Percentiles rank a stretch among this genome's conserved stretches.
phyloP scores from a whole-genome alignment of 1,140 invertebrate species.

The Coenobita brevimanus region DNA sequence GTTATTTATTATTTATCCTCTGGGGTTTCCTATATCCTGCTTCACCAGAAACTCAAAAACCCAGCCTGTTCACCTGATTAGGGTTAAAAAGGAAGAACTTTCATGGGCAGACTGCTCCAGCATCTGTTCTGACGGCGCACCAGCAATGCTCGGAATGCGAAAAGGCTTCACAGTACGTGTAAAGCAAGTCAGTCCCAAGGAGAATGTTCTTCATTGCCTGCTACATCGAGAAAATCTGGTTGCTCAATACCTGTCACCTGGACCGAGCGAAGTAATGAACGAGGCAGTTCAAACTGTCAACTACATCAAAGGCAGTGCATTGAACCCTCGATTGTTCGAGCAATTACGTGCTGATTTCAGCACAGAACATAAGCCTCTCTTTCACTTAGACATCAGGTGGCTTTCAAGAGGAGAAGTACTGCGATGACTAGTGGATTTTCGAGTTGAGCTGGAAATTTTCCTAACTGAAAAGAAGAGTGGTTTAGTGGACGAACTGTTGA shows the following conservation, averaged over 20 bases:
- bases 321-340: constrained; percentile 1
- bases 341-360: background rate
- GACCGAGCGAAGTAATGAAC: background rate
- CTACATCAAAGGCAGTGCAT: constrained; percentile 2
- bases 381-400: constrained; percentile 42
- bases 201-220: background rate
- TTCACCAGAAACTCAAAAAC: too few relatives aligned
- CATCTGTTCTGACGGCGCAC: background rate
- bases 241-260: constrained; percentile 1
- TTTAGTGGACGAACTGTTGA: background rate
- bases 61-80: too few relatives aligned
- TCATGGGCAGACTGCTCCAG: background rate
- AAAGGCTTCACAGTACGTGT: background rate
- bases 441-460: constrained; percentile 22
- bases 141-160: constrained; percentile 6
- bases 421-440: constrained; percentile 23
- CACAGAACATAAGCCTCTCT: constrained; percentile 7
- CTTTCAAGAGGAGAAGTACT: constrained; percentile 39
- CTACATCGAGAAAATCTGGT: constrained; percentile 20
- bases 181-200: background rate
- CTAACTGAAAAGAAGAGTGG: constrained; percentile 24
- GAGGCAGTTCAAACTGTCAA: constrained; percentile 9
- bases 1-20: too few relatives aligned
- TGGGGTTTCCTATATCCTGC: too few relatives aligned
- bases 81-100: constrained; percentile 15